A percentile compares a stretch with the other conserved stretches of the same genome.
These are phyloP conservation scores for Aelia acuminata DNA, from an alignment of 2,888 invertebrate genomes.

Conservation along the genomic window DNA sequence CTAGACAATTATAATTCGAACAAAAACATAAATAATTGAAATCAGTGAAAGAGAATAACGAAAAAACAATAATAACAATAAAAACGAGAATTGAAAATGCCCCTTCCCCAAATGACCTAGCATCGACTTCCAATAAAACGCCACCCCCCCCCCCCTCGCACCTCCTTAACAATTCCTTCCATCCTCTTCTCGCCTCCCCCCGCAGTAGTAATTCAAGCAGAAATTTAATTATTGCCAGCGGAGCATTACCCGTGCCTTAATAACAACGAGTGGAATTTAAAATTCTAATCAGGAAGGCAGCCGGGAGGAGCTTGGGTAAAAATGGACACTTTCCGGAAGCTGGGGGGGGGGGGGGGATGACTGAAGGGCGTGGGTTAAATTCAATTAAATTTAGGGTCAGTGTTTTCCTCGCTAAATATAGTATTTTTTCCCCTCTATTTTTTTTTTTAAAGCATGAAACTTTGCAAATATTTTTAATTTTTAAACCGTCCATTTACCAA, in stretches of 20 bases:
- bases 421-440: no score
- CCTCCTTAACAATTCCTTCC: not conserved
- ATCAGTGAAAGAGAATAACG: not conserved
- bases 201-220: not conserved
- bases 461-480: no score
- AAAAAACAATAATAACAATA: not conserved
- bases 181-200: no score
- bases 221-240: constrained; percentile 30
- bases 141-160: not conserved
- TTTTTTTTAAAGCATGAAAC: no score
- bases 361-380: no score
- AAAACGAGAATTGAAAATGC: not conserved
- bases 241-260: constrained; percentile 39
- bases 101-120: not conserved
- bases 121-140: not conserved
- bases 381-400: not conserved
- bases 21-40: not conserved
- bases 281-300: constrained; percentile 38
- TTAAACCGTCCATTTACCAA: no score
- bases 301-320: not conserved
- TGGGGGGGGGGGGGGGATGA: not conserved
- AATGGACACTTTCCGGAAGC: not conserved
- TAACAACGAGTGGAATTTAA: not conserved
- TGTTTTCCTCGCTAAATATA: no score
- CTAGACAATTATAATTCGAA: no score